Evolutionary conservation across 2,888 invertebrate genomes (phyloP), one percentile per base, ranked within the genome.

Genomic region (Nemotelus nigrinus): DNA sequence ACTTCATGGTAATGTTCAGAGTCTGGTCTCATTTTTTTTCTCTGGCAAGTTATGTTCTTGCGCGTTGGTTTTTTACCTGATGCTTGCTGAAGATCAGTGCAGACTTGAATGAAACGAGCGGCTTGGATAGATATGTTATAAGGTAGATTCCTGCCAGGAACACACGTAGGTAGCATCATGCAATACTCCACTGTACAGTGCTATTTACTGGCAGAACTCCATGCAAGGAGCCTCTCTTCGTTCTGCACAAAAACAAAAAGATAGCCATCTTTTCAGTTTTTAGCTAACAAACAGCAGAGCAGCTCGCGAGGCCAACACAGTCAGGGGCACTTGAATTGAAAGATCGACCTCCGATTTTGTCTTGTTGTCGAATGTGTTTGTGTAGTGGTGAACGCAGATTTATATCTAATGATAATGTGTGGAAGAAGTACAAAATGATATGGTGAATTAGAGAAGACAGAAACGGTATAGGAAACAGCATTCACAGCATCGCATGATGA

Each of bases 331-430:
- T 63, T 45, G 50, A 68, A 48, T 68, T 68, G 68, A 68, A 68
- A 68, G 68, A 68, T 68, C 68, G 44, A 68, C 68, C 68, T 68
- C 68, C 68, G 68, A 68, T 68, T 68, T 68, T 68, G 50, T 48
- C n/a, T 53, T 50, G 25, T 25, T 25, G 25, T 25, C 25, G 25
- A 25, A 25, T 25, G 25, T 25, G 25, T 25, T 25, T 25, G 25
- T 25, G 25, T 25, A 25, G 25, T 25, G 25, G 25, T 25, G 25
- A 25, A 25, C 25, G 25, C 25, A 25, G 25, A 25, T 25, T 25
- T 25, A 25, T 25, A 25, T 25, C 25, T 25, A 25, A 25, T 25
- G 25, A 25, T 25, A n/a, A 1, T 25, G 25, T 25, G 25, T 25
- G 25, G 1, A 25, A 25, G 25, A 25, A 25, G 25, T 25, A 25